Percentiles rank a stretch among this genome's conserved stretches.
phyloP scores from a whole-genome alignment of 2,888 invertebrate species.

The Lasioglossum vierecki region DNA sequence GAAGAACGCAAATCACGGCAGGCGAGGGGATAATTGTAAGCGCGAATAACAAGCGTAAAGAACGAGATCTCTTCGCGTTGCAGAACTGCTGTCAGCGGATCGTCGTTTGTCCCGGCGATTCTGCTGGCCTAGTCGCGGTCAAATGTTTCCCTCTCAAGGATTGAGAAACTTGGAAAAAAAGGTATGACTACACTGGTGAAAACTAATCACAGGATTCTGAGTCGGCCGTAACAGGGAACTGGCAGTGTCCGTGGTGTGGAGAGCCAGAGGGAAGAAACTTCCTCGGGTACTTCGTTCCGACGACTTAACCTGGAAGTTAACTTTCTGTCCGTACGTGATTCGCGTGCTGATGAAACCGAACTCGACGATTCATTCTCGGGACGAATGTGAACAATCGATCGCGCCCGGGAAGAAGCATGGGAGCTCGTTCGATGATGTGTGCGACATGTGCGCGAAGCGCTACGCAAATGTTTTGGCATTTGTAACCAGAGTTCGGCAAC shows the following conservation, averaged over 20 bases:
- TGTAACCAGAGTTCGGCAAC: no score
- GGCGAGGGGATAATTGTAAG: background rate
- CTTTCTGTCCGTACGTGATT: background rate
- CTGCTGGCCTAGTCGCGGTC: background rate
- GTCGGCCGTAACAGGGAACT: background rate
- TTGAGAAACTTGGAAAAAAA: conserved; percentile 2
- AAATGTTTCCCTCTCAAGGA: background rate
- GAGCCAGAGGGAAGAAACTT: background rate
- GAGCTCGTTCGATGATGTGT: background rate
- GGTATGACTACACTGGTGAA: background rate
- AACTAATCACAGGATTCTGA: background rate
- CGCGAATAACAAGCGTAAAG: background rate
- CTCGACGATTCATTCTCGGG: background rate
- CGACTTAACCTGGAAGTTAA: conserved; percentile 6
- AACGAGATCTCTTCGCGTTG: background rate
- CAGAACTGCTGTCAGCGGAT: background rate
- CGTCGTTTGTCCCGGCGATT: background rate
- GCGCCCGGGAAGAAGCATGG: background rate
- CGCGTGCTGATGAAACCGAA: background rate
- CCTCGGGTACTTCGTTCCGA: background rate
- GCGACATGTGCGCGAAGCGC: background rate
- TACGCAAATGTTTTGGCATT: background rate
- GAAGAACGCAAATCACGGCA: background rate
- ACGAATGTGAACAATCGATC: background rate
- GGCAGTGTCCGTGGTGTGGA: background rate